Evolutionary conservation across 2,113 vertebrate species (phyloP).

Genomic region (Alethe diademata): DNA sequence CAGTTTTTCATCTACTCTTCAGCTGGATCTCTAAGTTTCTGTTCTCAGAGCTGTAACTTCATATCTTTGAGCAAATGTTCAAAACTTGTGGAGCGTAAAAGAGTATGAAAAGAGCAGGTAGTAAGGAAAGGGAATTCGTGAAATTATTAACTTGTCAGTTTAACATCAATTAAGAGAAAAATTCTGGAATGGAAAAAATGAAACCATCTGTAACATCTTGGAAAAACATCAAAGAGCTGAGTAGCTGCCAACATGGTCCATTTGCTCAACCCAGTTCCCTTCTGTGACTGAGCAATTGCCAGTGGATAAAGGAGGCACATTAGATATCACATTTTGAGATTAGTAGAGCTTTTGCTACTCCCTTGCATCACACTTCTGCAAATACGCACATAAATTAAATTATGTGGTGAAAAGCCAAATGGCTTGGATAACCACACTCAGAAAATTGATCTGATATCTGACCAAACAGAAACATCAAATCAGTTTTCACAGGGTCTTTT

Average conservation of each 20-base stretch:
- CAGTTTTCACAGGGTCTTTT: background rate
- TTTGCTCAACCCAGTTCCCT: constrained; percentile 14
- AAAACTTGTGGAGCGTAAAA: background rate
- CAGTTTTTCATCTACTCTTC: background rate
- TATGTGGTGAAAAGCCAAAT: background rate
- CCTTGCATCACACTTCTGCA: background rate
- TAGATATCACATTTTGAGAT: constrained; percentile 18
- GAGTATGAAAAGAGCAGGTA: background rate
- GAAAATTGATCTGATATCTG: constrained; percentile 15
- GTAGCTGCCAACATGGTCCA: background rate
- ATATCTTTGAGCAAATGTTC: background rate
- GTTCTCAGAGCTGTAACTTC: background rate
- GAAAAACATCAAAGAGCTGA: constrained; percentile 46
- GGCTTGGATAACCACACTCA: background rate
- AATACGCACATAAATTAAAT: constrained; percentile 18
- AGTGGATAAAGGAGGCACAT: background rate
- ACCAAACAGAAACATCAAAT: background rate
- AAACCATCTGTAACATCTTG: constrained; percentile 40
- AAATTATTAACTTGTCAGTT: constrained; percentile 1
- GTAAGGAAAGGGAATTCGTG: background rate
- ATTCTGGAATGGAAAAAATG: constrained; percentile 5
- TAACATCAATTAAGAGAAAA: background rate
- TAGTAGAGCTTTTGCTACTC: constrained; percentile 1
- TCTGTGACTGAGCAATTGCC: constrained; percentile 11
- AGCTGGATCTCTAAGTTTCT: background rate